Percentiles rank a stretch among this genome's conserved stretches.
phyloP scores from a whole-genome alignment of 2,113 vertebrate genomes.

The Solea senegalensis region DNA sequence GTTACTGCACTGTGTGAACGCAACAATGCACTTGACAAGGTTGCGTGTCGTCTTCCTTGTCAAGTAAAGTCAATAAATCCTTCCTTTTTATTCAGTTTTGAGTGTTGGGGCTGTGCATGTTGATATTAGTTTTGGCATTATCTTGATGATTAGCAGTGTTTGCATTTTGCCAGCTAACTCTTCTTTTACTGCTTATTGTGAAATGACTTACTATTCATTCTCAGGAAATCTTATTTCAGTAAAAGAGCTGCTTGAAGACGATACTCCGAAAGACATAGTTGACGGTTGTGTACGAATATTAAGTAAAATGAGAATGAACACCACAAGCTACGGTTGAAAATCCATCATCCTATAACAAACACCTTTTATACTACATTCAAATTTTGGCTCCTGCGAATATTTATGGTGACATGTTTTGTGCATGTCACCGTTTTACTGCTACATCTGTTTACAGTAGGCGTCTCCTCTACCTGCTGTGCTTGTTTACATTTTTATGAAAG shows the following conservation, averaged over 20 bases:
- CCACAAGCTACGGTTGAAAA: background rate
- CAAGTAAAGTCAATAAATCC: constrained; percentile 1
- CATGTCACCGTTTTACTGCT: background rate
- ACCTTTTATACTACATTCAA: background rate
- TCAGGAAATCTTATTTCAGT: constrained; percentile 57
- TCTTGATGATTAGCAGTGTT: constrained; percentile 39
- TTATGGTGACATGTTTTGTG: background rate
- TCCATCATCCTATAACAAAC: background rate
- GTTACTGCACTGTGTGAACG: background rate
- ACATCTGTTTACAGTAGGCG: constrained; percentile 6
- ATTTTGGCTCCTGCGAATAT: background rate
- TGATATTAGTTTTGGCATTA: constrained; percentile 20
- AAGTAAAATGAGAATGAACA: too few relatives aligned
- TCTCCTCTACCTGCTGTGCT: background rate
- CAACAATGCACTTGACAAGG: too few relatives aligned
- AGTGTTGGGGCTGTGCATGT: constrained; percentile 35
- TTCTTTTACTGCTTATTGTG: constrained; percentile 22
- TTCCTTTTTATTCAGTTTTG: constrained; percentile 24
- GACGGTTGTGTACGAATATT: background rate
- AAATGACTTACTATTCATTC: constrained; percentile 48
- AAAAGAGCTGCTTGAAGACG: constrained; percentile 9
- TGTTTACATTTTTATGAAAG: constrained; percentile 45
- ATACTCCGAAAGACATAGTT: background rate
- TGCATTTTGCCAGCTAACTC: constrained; percentile 21
- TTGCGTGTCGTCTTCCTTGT: constrained; percentile 8